Base-by-base conservation (phyloP, 2,113 vertebrate genomes). In the Rhinoderma darwinii region DNA sequence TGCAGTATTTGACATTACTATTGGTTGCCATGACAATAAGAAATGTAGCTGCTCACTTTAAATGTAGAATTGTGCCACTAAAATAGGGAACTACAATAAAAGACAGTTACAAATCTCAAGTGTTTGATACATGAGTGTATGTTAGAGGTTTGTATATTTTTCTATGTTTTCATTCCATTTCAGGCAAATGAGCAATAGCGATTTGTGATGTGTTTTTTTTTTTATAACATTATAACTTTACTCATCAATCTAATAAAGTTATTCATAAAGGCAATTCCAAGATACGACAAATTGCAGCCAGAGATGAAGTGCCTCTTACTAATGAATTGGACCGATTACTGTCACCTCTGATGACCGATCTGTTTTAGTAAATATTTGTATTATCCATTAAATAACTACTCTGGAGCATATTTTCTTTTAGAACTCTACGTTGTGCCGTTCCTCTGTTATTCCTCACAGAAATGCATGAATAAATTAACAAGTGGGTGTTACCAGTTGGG, bases 21-120 rank as follows among this genome's bases (percentile, higher is more conserved):
- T 32, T 59, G 14, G 83, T 84, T 84, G 35, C 83, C 74, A 84
- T 84, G 83, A n/a, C 32, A 75, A 84, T 84, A 54, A 59, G 37
- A 54, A 73, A 43, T 63, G 73, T 43, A 63, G 25, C 73, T 18
- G 18, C 73, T 20, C 37, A 17, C 37, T 76, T 63, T 7, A 44
- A 35, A 63, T 72, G 14, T 74, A 75, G 37, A 35, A 41, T 22
- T 44, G 18, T 25, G 82, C 43, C 47, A 11, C 66, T 47, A 18
- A n/a, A 25, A 51, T 22, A 54, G 30, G 44, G 82, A 84, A 77
- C 11, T 27, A 77, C 83, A 47, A 47, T 56, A 37, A 61, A 44
- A 77, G 72, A 54, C 56, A 63, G 12, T 72, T 25, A 37, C 1
- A 22, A 70, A 70, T 70, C 32, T 70, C 8, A 72, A 39, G 37